Evolutionary conservation across 2,113 vertebrate species (phyloP).

Genomic region (Pyrgilauda ruficollis): DNA sequence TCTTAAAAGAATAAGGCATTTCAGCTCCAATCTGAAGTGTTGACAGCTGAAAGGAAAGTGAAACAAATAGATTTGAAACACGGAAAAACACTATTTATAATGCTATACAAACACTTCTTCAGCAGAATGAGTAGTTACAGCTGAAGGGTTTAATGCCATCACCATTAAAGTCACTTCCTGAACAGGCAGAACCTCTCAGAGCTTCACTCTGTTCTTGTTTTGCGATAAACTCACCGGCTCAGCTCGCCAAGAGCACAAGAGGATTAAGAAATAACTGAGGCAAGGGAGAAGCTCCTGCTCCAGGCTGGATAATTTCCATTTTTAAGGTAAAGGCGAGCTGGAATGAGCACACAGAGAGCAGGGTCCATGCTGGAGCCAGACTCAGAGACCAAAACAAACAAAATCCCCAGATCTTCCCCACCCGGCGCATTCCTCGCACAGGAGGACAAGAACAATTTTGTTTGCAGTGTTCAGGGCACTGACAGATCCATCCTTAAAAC

Average conservation of each 20-base stretch:
- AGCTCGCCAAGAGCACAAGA: neutral
- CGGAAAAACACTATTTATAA: slow-evolving; percentile 10
- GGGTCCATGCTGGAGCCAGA: neutral
- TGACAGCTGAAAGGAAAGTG: slow-evolving; percentile 61
- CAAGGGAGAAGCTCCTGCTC: neutral
- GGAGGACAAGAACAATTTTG: neutral
- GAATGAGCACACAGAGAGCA: neutral
- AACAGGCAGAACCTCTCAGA: neutral
- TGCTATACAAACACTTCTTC: slow-evolving; percentile 30
- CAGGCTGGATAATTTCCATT: neutral
- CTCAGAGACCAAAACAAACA: neutral
- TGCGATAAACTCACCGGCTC: neutral
- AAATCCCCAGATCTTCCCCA: neutral
- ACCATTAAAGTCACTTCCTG: neutral
- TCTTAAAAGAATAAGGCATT: slow-evolving; percentile 18
- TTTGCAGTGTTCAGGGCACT: neutral
- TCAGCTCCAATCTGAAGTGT: slow-evolving; percentile 23
- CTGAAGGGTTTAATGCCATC: slow-evolving; percentile 11
- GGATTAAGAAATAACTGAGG: neutral
- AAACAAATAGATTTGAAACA: slow-evolving; percentile 49
- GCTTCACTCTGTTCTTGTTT: neutral
- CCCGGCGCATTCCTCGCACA: neutral
- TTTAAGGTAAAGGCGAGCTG: neutral
- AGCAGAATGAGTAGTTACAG: slow-evolving; percentile 14
- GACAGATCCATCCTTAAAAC: neutral